Conservation (phyloP, 2,797 vertebrate genomes). For the Apodemus agrarius region DNA sequence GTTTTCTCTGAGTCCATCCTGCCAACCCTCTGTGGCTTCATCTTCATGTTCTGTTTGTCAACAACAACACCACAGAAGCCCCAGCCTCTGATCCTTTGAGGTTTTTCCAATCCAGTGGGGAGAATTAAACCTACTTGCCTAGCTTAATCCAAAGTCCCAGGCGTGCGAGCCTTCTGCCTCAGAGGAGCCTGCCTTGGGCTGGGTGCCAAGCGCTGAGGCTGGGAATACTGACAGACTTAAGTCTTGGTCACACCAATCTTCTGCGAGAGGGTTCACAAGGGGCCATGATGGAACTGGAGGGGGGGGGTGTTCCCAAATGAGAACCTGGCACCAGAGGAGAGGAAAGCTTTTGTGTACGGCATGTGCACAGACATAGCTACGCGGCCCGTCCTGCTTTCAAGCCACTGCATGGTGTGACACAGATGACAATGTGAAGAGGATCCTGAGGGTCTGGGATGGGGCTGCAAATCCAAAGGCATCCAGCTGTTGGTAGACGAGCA, state of each 20-base stretch:
- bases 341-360: not conserved
- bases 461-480: not conserved
- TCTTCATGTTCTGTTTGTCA: not conserved
- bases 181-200: not conserved
- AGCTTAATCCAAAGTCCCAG: constrained; percentile 44
- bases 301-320: not conserved
- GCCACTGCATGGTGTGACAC: too few species aligned
- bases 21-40: not conserved
- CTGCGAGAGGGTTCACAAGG: not conserved
- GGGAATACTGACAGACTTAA: not conserved
- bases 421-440: not conserved
- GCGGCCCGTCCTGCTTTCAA: not conserved
- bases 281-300: not conserved
- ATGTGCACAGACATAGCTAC: not conserved
- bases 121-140: constrained; percentile 46
- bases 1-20: not conserved
- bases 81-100: constrained; percentile 2
- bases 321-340: not conserved
- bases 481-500: not conserved
- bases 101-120: constrained; percentile 9
- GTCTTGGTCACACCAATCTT: not conserved
- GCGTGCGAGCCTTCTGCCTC: constrained; percentile 28
- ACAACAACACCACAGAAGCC: not conserved
- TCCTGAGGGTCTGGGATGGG: not conserved
- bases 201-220: not conserved